phyloP scores from a whole-genome alignment of 2,797 vertebrate genomes.

The Serranus cabrilla region DNA sequence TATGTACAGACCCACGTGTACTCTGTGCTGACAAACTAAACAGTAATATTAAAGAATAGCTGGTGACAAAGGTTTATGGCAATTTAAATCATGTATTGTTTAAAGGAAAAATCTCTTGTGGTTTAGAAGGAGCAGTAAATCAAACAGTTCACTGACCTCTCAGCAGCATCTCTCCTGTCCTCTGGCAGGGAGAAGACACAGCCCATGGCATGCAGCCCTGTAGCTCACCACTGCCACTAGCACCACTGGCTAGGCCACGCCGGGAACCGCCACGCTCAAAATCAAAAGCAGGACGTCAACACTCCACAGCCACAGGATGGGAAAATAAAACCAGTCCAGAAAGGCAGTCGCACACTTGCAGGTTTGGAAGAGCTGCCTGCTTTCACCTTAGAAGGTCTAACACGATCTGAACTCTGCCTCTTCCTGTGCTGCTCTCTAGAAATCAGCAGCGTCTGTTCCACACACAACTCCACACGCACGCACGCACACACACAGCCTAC shows the following conservation, averaged over 20 bases:
- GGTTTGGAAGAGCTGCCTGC: slow-evolving; percentile 52
- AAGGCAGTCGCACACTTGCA: slow-evolving; percentile 37
- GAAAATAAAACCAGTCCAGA: slow-evolving; percentile 55
- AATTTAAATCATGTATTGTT: background rate
- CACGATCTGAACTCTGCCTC: slow-evolving; percentile 70
- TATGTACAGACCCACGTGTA: background rate
- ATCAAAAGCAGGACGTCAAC: slow-evolving; percentile 66
- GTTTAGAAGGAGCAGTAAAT: slow-evolving; percentile 15
- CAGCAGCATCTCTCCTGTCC: slow-evolving; percentile 83
- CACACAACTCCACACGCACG: slow-evolving; percentile 37
- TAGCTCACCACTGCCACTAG: slow-evolving; percentile 67
- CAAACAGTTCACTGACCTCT: slow-evolving; percentile 88
- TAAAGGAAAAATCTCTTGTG: background rate
- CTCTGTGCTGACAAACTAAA: slow-evolving; percentile 4
- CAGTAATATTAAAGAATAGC: background rate
- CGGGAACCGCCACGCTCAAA: slow-evolving; percentile 60
- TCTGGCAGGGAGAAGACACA: slow-evolving; percentile 90
- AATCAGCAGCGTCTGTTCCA: slow-evolving; percentile 65
- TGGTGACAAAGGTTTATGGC: background rate
- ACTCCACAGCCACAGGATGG: slow-evolving; percentile 38
- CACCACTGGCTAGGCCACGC: slow-evolving; percentile 66
- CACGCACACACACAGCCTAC: slow-evolving; percentile 56
- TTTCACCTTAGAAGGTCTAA: slow-evolving; percentile 62
- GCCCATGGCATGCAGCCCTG: slow-evolving; percentile 88
- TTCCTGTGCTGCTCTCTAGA: slow-evolving; percentile 72